A percentile compares a stretch with the other conserved stretches of the same genome.
These are phyloP conservation scores for Tinea trinotella DNA, from an alignment of 2,888 invertebrate genomes.

Conservation along the genomic window DNA sequence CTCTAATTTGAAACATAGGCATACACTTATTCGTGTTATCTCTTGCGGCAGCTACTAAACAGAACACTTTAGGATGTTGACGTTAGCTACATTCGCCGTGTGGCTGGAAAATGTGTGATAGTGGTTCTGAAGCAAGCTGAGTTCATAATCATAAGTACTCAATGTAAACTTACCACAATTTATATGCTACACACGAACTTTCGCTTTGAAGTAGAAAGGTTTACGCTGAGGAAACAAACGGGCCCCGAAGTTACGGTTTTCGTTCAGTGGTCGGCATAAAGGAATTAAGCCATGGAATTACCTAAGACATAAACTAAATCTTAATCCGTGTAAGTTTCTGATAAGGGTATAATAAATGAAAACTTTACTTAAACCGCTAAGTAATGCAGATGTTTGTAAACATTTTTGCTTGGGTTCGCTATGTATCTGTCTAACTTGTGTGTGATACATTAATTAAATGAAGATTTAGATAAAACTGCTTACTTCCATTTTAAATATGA, in stretches of 20 bases:
- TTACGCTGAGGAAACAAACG: not conserved
- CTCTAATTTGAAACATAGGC: too few species aligned
- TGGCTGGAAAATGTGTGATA: too few species aligned
- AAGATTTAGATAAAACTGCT: too few species aligned
- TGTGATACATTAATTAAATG: too few species aligned
- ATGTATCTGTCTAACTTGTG: not conserved
- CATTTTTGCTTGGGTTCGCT: not conserved
- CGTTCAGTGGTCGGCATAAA: conserved; percentile 3
- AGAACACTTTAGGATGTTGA: too few species aligned
- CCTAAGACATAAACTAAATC: conserved; percentile 8
- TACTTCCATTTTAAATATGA: too few species aligned
- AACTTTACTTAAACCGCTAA: not conserved
- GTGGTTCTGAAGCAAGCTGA: too few species aligned
- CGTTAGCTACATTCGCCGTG: too few species aligned
- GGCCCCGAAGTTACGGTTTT: not conserved
- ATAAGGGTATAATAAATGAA: conserved; percentile 4
- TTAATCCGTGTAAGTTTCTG: conserved; percentile 6
- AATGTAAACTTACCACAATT: conserved; percentile 3
- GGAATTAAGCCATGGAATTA: not conserved
- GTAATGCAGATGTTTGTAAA: not conserved
- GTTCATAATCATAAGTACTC: conserved; percentile 23
- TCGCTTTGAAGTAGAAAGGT: conserved; percentile 4
- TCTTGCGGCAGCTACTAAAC: too few species aligned
- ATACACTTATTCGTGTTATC: too few species aligned
- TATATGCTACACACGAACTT: conserved; percentile 13